Conservation (phyloP, 2,888 invertebrate genomes). For the Drosophila anomelani region DNA sequence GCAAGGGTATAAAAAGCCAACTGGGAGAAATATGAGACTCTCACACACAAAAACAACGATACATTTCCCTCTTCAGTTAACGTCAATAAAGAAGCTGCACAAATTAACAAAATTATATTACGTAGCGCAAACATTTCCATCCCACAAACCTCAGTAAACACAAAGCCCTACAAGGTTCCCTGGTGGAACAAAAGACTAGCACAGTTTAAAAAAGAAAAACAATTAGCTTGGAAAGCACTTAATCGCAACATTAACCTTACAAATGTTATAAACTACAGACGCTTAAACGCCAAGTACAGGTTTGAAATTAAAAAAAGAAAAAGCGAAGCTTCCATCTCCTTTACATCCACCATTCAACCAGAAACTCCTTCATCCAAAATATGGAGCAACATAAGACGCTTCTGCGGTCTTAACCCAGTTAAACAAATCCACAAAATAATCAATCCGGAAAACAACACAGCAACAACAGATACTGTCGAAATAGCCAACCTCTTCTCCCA, state of each 20-base stretch:
- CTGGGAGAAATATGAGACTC: too few species aligned
- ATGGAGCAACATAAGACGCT: neutral
- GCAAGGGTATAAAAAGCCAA: too few species aligned
- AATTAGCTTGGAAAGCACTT: conserved; percentile 1
- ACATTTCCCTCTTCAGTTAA: too few species aligned
- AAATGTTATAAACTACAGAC: neutral
- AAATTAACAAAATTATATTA: neutral
- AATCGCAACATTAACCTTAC: neutral
- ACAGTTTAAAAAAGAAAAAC: neutral
- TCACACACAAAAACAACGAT: too few species aligned
- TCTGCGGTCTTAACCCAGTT: conserved; percentile 8
- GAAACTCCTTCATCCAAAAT: neutral
- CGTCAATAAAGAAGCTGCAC: neutral
- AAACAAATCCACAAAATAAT: conserved; percentile 9
- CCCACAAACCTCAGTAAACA: neutral
- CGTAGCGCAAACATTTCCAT: neutral
- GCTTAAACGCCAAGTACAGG: neutral
- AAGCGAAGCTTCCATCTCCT: conserved; percentile 3
- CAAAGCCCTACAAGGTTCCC: neutral
- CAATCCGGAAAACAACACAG: conserved; percentile 2
- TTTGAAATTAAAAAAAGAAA: neutral
- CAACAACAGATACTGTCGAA: conserved; percentile 11
- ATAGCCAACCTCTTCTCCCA: conserved; percentile 2
- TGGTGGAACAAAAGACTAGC: neutral
- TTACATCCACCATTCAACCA: conserved; percentile 10